Evolutionary conservation across 1,140 invertebrate genomes (phyloP).

Genomic region (Bactericera cockerelli): DNA sequence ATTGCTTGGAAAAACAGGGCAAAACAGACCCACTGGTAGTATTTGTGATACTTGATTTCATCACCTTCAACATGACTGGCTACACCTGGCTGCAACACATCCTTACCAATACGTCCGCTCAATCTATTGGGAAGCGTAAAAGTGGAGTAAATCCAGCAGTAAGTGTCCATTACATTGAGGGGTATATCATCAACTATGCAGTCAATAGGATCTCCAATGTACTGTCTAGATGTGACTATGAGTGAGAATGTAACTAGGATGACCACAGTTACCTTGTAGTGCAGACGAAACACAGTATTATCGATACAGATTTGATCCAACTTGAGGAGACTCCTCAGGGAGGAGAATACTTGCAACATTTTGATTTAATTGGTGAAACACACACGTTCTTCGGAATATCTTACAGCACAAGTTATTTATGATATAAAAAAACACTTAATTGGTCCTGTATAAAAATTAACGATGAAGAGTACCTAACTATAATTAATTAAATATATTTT

Average conservation of each 20-base stretch:
- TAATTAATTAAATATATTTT: too few species aligned
- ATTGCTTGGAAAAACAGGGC: conserved; percentile 84
- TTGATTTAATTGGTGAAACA: too few species aligned
- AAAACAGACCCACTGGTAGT: conserved; percentile 94
- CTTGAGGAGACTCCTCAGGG: conserved; percentile 78
- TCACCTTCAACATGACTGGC: conserved; percentile 57
- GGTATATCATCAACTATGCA: conserved; percentile 71
- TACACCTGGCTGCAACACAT: conserved; percentile 57
- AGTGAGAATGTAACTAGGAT: conserved; percentile 81
- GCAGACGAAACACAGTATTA: conserved; percentile 84
- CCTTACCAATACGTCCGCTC: conserved; percentile 50
- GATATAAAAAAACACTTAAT: too few species aligned
- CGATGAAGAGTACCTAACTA: too few species aligned
- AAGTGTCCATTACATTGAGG: conserved; percentile 76
- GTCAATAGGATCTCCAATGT: conserved; percentile 88
- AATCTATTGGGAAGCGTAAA: conserved; percentile 68
- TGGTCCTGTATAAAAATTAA: too few species aligned
- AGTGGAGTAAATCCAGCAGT: conserved; percentile 91
- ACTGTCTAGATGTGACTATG: conserved; percentile 83
- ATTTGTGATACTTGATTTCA: conserved; percentile 78
- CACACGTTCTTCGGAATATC: too few species aligned
- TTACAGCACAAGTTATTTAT: too few species aligned
- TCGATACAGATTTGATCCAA: conserved; percentile 82
- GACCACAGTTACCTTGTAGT: conserved; percentile 87
- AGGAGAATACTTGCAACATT: conserved; percentile 36